Evolutionary conservation across 2,113 vertebrate species (phyloP), one percentile per base, ranked within the genome.

Genomic region (Tricholaema leucomelas): DNA sequence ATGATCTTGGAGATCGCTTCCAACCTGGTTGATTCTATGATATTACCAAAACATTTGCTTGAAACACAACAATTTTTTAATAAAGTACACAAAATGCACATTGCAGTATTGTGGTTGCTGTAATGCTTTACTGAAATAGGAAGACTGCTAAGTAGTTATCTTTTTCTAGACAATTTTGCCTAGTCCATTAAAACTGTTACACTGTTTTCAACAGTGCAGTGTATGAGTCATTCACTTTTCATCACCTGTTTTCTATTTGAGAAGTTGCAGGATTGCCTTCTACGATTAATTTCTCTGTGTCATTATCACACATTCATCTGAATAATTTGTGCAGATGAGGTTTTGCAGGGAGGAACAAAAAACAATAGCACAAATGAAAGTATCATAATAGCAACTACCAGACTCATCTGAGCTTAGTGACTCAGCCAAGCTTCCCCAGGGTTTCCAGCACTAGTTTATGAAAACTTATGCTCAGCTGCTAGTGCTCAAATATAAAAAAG

Each of bases 71-170:
- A 64, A 23, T 1, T 85, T n/a, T n/a, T n/a, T n/a, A 40, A 6
- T 6, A 72, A 7, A 4, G 13, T 44, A 35, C 0, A 0, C 31
- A 4, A 73, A 80, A 88, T 4, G 5, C 12, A 27, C 2, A 0
- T n/a, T 65, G 36, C 38, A 65, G 44, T 55, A 69, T 23, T 30
- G 44, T 46, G 38, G 31, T 33, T 65, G 38, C 50, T 36, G 15
- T 20, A 59, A 15, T 30, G 35, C 36, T 44, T 73, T 58, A 23
- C 8, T 38, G n/a, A 85, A 72, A 58, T 33, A 82, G 35, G n/a
- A 83, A 66, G 64, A n/a, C 7, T 12, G 17, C n/a, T 40, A 78
- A 25, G 18, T 28, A 91, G 10, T 33, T 66, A 40, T 13, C 31
- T 58, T 52, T 74, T 75, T 63, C 80, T 20, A 79, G 44, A 63